phyloP scores from a whole-genome alignment of 92 coral and sea anemone genomes.

The Meandrina meandrites region DNA sequence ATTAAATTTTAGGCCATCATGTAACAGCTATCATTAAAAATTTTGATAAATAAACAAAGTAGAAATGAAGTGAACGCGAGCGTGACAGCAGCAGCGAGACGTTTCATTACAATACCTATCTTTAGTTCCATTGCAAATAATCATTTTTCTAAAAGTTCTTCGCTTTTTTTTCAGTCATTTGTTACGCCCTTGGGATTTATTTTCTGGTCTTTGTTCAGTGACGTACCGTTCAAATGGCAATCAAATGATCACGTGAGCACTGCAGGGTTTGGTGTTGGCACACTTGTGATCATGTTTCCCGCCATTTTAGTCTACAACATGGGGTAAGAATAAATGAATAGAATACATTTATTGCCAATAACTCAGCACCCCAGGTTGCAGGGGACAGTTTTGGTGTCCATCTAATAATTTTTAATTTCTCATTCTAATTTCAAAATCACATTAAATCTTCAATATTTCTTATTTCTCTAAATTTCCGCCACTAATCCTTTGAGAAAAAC shows the following conservation, averaged over 20 bases:
- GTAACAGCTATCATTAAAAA: too few species aligned
- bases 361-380: too few species aligned
- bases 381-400: too few species aligned
- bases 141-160: not conserved
- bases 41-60: too few species aligned
- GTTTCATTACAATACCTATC: not conserved
- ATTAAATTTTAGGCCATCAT: too few species aligned
- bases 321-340: conserved; percentile 62
- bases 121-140: not conserved
- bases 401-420: too few species aligned
- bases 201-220: conserved; percentile 89
- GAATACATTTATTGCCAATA: not conserved
- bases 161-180: conserved; percentile 53
- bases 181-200: conserved; percentile 90
- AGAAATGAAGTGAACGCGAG: too few species aligned
- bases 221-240: conserved; percentile 77
- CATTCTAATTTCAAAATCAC: too few species aligned
- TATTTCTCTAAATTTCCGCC: too few species aligned
- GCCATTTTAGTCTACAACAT: conserved; percentile 82
- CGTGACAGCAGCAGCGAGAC: too few species aligned
- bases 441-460: too few species aligned
- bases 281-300: conserved; percentile 87
- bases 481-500: too few species aligned
- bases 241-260: conserved; percentile 63
- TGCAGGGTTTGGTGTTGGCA: conserved; percentile 83